These are phyloP conservation scores for Rhopalosiphum maidis DNA, from an alignment of 1,140 invertebrate species.

Conservation along the genomic window DNA sequence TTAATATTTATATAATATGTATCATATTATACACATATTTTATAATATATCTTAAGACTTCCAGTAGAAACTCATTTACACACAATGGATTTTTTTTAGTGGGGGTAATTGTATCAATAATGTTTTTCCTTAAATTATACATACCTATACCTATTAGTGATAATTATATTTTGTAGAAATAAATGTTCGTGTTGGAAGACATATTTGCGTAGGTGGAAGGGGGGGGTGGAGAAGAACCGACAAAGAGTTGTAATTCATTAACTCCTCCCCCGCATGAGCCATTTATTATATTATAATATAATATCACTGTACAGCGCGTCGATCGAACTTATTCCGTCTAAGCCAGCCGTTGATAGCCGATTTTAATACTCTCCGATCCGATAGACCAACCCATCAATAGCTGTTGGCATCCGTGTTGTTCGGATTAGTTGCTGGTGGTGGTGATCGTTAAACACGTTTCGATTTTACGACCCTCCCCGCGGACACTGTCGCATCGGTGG, in stretches of 20 bases:
- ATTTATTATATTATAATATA: too few species aligned
- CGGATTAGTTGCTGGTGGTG: not conserved
- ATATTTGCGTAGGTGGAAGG: too few species aligned
- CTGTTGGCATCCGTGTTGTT: not conserved
- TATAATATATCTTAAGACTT: not conserved
- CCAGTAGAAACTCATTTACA: not conserved
- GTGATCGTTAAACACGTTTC: slow-evolving; percentile 27
- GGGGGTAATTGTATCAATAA: not conserved
- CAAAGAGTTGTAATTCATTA: too few species aligned
- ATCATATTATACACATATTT: not conserved
- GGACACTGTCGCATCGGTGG: fast-evolving
- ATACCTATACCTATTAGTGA: too few species aligned
- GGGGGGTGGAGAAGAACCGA: too few species aligned
- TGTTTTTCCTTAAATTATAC: not conserved
- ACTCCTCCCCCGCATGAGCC: too few species aligned
- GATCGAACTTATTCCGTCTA: too few species aligned
- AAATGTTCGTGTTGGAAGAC: not conserved
- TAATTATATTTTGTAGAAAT: not conserved
- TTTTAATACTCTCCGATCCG: not conserved
- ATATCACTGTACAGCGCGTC: too few species aligned
- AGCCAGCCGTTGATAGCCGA: too few species aligned
- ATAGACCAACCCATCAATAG: not conserved
- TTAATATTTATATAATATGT: not conserved
- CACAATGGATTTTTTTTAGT: not conserved
- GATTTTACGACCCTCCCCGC: not conserved